Conservation (phyloP, 1,140 invertebrate genomes). For the Eriocheir sinensis region DNA sequence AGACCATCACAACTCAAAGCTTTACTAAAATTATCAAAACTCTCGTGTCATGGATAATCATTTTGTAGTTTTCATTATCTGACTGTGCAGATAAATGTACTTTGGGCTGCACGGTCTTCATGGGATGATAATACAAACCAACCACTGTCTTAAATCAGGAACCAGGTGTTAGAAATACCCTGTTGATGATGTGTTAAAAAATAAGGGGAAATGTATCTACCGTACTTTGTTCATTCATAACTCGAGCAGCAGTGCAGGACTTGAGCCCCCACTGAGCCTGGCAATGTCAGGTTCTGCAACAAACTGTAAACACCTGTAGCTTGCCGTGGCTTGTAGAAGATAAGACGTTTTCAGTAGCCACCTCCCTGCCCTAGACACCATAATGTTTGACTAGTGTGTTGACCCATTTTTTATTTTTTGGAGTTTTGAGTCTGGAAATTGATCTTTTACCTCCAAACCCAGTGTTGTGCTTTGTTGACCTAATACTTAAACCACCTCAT, state of each 20-base stretch:
- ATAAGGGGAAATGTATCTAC: too few species aligned
- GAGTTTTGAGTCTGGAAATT: not conserved
- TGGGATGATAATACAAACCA: too few species aligned
- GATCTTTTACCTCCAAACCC: not conserved
- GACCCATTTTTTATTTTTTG: not conserved
- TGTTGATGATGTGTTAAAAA: too few species aligned
- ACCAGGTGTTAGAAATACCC: too few species aligned
- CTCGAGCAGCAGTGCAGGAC: not conserved
- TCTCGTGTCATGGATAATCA: too few species aligned
- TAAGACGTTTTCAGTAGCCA: not conserved
- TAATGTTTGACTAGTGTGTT: not conserved
- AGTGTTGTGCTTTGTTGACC: not conserved
- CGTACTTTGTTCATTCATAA: too few species aligned
- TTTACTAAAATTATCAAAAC: too few species aligned
- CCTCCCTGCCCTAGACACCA: not conserved
- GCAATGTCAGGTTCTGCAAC: not conserved
- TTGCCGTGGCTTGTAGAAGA: not conserved
- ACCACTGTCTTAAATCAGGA: too few species aligned
- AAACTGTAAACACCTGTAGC: conserved; percentile 7
- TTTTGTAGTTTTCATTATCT: too few species aligned
- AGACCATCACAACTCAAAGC: too few species aligned
- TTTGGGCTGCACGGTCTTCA: too few species aligned
- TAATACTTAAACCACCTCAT: not conserved
- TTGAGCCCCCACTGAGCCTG: not conserved
- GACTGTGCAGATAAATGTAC: too few species aligned